Base-by-base conservation (phyloP, 2,888 invertebrate species). In the Luffia ferchaultella region DNA sequence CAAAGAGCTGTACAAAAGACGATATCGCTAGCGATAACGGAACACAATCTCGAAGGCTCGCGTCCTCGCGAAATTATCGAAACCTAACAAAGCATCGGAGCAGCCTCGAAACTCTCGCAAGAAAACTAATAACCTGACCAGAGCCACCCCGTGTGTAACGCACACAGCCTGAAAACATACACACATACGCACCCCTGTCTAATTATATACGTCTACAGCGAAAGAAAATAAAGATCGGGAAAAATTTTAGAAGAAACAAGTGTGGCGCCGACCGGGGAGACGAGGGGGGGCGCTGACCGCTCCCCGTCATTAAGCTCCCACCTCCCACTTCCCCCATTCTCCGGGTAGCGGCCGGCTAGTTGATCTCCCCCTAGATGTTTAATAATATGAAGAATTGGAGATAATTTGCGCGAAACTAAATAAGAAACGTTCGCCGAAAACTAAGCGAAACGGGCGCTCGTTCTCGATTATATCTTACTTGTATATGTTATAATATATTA, bases 311-410 rank as follows among this genome's bases (percentile, higher is more conserved):
- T 80, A 82, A 70, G 67, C 69, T 73, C 69, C 73, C 55, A 50
- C 50, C 50, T 12, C 30, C 30, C 30, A 3, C 30, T 12, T 3
- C 30, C 30, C 5, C 30, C 30, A 3, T 7, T 56, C 58, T 56
- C 52, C 48, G 62, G 72, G 2, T n/a, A 2, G 17, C 12, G 12
- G 18, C 74, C 64, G 72, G 72, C 66, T 74, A 75, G 74, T 73
- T 76, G 48, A 42, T 49, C 49, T 74, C 72, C 74, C 80, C 78
- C 61, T 62, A 67, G 80, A 78, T 82, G 83, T 82, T 82, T 83
- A 83, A 83, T 83, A 82, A 83, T 83, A 83, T 83, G 83, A 83
- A 82, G 83, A 83, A 83, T 83, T 82, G 83, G 83, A 80, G 82
- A 83, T 83, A 83, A 83, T 83, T 83, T 83, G 83, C 82, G 82